phyloP scores from a whole-genome alignment of 2,113 vertebrate genomes.

The Megaleporinus macrocephalus region DNA sequence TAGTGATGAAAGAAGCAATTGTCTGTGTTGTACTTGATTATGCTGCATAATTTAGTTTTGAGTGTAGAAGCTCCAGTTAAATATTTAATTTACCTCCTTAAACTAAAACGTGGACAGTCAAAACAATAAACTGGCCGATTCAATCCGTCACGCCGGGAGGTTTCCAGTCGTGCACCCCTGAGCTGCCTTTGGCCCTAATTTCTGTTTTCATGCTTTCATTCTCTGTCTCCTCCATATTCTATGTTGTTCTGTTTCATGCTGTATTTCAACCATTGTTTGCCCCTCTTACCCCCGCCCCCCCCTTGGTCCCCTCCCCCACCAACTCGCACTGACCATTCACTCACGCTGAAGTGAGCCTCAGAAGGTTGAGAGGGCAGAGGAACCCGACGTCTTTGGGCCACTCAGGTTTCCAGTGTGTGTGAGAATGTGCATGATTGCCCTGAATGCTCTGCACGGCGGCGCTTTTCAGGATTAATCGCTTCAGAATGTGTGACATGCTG shows the following conservation, averaged over 20 bases:
- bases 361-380: slow-evolving; percentile 72
- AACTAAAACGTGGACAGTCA: no score
- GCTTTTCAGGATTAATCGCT: background rate
- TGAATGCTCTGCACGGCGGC: slow-evolving; percentile 30
- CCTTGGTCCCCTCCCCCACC: background rate
- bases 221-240: background rate
- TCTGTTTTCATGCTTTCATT: background rate
- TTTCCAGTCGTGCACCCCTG: no score
- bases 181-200: background rate
- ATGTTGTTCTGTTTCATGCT: background rate
- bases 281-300: background rate
- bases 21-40: no score
- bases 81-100: no score
- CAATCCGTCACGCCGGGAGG: no score
- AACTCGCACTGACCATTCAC: background rate
- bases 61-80: no score
- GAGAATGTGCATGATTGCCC: slow-evolving; percentile 58
- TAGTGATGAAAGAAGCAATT: no score
- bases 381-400: slow-evolving; percentile 78
- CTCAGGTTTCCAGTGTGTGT: slow-evolving; percentile 68
- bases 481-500: slow-evolving; percentile 9
- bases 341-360: slow-evolving; percentile 69
- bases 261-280: slow-evolving; percentile 11
- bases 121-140: no score
- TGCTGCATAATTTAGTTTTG: no score